Conservation (phyloP, 2,888 invertebrate genomes). For the Taenaris catops region DNA sequence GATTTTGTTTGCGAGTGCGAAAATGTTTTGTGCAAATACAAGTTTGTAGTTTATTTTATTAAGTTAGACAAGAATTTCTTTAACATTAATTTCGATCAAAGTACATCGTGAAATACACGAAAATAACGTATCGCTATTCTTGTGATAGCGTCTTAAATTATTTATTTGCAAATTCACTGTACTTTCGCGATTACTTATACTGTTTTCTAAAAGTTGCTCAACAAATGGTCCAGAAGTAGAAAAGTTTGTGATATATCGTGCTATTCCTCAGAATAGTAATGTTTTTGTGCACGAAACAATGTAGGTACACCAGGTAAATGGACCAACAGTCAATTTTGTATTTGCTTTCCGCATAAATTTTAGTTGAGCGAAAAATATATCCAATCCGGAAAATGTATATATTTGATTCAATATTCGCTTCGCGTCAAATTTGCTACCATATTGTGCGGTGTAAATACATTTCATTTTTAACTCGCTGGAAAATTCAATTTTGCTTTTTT, state of each 20-base stretch:
- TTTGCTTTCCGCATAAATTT: slow-evolving; percentile 11
- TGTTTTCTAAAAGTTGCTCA: slow-evolving; percentile 23
- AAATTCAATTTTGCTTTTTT: too few species aligned
- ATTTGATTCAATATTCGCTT: too few species aligned
- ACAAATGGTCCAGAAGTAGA: slow-evolving; percentile 22
- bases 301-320: slow-evolving; percentile 20
- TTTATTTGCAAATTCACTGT: slow-evolving; percentile 18
- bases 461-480: slow-evolving; percentile 1
- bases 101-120: too few species aligned
- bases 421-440: slow-evolving; percentile 1
- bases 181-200: slow-evolving; percentile 19
- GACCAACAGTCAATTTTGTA: slow-evolving; percentile 16
- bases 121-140: slow-evolving; percentile 49
- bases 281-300: slow-evolving; percentile 20
- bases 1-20: too few species aligned
- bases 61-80: too few species aligned
- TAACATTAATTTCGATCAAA: too few species aligned
- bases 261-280: slow-evolving; percentile 20
- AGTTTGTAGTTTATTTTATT: too few species aligned
- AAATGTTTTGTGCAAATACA: too few species aligned
- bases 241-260: slow-evolving; percentile 24
- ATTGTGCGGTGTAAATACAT: slow-evolving; percentile 4
- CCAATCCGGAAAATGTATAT: too few species aligned
- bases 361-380: too few species aligned
- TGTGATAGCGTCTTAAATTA: slow-evolving; percentile 53